Conservation (phyloP, 2,113 vertebrate species). For the Platycercus adscitus region DNA sequence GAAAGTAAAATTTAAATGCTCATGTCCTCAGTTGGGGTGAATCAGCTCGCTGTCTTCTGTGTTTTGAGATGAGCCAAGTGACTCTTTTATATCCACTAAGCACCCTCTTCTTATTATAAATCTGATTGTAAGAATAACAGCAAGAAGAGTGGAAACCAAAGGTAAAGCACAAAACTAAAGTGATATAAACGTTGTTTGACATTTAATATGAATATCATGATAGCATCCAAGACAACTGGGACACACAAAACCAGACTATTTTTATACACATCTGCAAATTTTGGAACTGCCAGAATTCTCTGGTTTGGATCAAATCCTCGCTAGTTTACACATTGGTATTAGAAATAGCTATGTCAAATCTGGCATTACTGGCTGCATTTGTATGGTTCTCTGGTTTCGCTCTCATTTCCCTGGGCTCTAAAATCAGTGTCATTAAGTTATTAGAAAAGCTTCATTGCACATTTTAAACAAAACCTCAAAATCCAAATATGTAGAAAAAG, state of each 20-base stretch:
- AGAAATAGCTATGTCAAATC: neutral
- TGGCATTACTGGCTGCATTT: neutral
- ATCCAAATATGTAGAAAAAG: neutral
- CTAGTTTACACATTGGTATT: neutral
- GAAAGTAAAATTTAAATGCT: slow-evolving; percentile 16
- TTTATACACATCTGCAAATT: neutral
- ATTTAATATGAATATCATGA: neutral
- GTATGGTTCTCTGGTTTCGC: neutral
- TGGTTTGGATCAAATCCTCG: neutral
- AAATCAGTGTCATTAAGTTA: neutral
- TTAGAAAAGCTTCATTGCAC: neutral
- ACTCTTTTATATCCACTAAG: neutral
- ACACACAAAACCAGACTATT: neutral
- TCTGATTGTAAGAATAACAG: neutral
- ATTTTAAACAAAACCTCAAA: neutral
- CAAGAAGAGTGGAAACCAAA: neutral
- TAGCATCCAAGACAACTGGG: neutral
- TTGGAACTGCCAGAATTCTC: neutral
- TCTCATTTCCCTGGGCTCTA: neutral
- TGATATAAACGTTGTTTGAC: neutral
- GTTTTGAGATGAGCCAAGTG: neutral
- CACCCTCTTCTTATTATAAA: neutral
- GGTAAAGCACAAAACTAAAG: neutral
- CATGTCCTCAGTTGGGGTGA: neutral
- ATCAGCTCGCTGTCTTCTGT: neutral